Percentiles rank a stretch among this genome's conserved stretches.
Conservation (phyloP, 2,888 invertebrate genomes). For the Megamerina dolium region DNA sequence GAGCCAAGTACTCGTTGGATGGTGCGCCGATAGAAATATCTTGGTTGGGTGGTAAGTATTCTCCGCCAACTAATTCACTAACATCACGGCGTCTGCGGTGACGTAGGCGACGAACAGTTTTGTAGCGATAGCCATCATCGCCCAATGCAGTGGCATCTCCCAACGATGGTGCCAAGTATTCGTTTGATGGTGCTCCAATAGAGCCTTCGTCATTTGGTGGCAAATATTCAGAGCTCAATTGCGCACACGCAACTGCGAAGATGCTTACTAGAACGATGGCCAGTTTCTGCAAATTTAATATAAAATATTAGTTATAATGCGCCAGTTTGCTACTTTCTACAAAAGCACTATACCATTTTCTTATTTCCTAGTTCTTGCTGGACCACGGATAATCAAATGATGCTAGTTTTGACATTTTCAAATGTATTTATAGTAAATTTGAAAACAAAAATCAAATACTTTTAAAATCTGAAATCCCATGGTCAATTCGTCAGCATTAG, state of each 20-base stretch:
- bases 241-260: slow-evolving; percentile 13
- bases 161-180: slow-evolving; percentile 16
- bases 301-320: not conserved
- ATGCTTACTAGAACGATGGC: slow-evolving; percentile 13
- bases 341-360: slow-evolving; percentile 10
- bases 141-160: slow-evolving; percentile 14
- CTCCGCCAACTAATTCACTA: slow-evolving; percentile 31
- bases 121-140: slow-evolving; percentile 24
- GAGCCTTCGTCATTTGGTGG: slow-evolving; percentile 11
- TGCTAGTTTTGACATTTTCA: not conserved
- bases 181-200: slow-evolving; percentile 11
- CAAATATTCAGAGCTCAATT: slow-evolving; percentile 14
- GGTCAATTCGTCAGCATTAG: no score
- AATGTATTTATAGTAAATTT: slow-evolving; percentile 19
- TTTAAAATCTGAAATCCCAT: no score
- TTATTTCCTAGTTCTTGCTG: slow-evolving; percentile 6
- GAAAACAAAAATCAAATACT: no score
- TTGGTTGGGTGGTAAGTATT: slow-evolving; percentile 8
- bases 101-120: slow-evolving; percentile 20
- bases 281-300: slow-evolving; percentile 15
- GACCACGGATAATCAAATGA: slow-evolving; percentile 15
- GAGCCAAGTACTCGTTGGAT: slow-evolving; percentile 17
- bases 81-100: slow-evolving; percentile 23
- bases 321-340: not conserved
- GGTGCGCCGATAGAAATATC: slow-evolving; percentile 10